Percentiles rank a stretch among this genome's conserved stretches.
These are phyloP conservation scores for Psilopsiagon aurifrons DNA, from an alignment of 2,113 vertebrate species.

Conservation along the genomic window DNA sequence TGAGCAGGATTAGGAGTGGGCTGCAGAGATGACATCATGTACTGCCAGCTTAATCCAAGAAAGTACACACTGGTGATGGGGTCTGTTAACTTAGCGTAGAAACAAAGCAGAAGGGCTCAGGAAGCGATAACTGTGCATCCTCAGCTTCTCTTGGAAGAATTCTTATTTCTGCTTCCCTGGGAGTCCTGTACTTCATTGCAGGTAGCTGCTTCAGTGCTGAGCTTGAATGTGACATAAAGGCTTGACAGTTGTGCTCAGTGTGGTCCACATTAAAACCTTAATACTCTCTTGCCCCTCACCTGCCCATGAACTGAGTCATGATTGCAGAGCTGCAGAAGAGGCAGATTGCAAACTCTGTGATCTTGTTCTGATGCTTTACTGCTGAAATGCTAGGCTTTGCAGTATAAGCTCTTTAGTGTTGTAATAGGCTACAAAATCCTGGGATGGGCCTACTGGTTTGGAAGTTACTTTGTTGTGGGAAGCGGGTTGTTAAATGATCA, in stretches of 20 bases:
- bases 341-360: neutral
- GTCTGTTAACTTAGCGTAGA: neutral
- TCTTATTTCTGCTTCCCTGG: neutral
- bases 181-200: neutral
- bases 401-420: neutral
- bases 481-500: neutral
- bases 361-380: neutral
- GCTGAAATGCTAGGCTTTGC: neutral
- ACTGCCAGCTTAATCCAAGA: neutral
- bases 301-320: neutral
- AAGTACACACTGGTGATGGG: neutral
- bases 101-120: neutral
- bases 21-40: neutral
- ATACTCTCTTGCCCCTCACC: neutral
- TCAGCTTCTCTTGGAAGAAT: neutral
- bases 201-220: neutral
- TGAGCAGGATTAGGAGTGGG: neutral
- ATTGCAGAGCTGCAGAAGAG: neutral
- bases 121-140: neutral
- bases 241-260: neutral
- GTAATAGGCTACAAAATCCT: neutral
- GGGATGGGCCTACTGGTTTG: neutral
- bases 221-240: neutral
- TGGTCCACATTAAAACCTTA: neutral
- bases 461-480: neutral